A percentile compares a stretch with the other conserved stretches of the same genome.
phyloP scores from a whole-genome alignment of 2,113 vertebrate species.

The Galbula dea region DNA sequence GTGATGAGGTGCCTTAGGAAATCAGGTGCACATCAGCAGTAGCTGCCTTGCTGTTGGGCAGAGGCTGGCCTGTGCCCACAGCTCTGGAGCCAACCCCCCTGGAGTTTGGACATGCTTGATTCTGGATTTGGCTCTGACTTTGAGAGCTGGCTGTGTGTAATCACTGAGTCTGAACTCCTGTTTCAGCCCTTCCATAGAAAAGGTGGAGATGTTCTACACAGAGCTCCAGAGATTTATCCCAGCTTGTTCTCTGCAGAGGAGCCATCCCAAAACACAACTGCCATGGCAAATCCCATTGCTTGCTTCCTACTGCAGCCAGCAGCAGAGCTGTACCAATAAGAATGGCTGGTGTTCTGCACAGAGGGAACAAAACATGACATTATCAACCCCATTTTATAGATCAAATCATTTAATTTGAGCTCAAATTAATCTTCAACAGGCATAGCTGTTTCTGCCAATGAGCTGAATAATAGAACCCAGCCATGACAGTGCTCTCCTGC shows the following conservation, averaged over 20 bases:
- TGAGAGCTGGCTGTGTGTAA: background rate
- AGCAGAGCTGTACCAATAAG: background rate
- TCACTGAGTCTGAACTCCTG: background rate
- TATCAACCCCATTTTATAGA: background rate
- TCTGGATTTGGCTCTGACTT: background rate
- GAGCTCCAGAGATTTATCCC: background rate
- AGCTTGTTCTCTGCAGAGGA: background rate
- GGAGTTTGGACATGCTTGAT: no score
- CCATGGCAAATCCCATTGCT: background rate
- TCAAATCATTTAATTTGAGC: background rate
- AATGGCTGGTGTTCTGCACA: background rate
- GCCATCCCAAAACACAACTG: background rate
- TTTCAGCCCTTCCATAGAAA: background rate
- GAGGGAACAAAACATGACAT: background rate
- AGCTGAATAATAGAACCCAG: background rate
- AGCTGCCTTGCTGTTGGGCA: background rate
- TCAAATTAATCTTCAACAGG: background rate
- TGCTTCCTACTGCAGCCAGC: background rate
- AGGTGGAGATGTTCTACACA: background rate
- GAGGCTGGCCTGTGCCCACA: background rate
- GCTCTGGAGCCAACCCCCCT: background rate
- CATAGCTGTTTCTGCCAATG: background rate
- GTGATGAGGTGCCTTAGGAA: background rate
- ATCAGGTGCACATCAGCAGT: background rate
- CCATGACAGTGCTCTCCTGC: background rate